Conservation (phyloP, 1,140 invertebrate genomes). For the Coelopa frigida region DNA sequence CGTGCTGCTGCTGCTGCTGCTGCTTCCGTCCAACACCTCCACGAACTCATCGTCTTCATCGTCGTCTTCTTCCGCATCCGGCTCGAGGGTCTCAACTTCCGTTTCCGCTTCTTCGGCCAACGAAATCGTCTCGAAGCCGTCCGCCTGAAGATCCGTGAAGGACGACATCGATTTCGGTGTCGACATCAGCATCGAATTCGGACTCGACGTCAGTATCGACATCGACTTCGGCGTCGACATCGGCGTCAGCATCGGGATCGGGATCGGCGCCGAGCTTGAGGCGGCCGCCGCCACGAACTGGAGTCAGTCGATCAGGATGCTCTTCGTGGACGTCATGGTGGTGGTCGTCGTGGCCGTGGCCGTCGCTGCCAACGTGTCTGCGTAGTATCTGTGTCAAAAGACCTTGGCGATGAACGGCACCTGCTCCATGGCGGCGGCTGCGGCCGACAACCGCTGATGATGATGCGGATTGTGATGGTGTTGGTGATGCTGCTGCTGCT, state of each 20-base stretch:
- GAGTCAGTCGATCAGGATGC: constrained; percentile 30
- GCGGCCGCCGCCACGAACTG: constrained; percentile 23
- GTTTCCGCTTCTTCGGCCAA: too few species aligned
- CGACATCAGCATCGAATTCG: background rate
- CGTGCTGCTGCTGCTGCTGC: constrained; percentile 2
- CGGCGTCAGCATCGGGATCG: too few species aligned
- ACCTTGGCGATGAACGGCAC: constrained; percentile 44
- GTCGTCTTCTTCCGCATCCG: too few species aligned
- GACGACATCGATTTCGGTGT: too few species aligned
- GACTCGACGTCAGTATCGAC: background rate
- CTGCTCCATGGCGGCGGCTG: constrained; percentile 27
- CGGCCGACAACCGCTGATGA: constrained; percentile 17
- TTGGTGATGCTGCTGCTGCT: constrained; percentile 19
- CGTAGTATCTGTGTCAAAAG: constrained; percentile 45
- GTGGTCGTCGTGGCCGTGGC: constrained; percentile 8
- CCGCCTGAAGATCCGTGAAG: too few species aligned
- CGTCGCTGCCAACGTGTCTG: constrained; percentile 29
- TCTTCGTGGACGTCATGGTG: constrained; percentile 13
- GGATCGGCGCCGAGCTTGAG: background rate
- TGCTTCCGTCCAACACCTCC: background rate
- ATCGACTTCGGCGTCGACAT: too few species aligned
- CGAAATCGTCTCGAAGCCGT: too few species aligned
- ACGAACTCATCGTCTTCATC: constrained; percentile 1
- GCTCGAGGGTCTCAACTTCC: too few species aligned
- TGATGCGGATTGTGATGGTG: constrained; percentile 4